phyloP scores from a whole-genome alignment of 2,797 vertebrate genomes.

The Enteromius treurensis region DNA sequence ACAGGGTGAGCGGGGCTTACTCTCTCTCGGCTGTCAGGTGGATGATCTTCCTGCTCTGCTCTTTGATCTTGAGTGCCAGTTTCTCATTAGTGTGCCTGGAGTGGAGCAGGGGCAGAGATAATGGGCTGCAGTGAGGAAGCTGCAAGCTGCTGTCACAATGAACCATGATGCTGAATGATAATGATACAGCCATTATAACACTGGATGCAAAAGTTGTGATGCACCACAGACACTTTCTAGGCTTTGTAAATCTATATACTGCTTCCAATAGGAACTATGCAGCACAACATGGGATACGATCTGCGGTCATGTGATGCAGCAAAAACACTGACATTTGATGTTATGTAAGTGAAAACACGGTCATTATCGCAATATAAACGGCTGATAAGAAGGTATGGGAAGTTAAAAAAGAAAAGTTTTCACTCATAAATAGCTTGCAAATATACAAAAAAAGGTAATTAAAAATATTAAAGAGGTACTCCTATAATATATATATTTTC shows the following conservation, averaged over 20 bases:
- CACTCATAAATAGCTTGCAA: not conserved
- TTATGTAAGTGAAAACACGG: not conserved
- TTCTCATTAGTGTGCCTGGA: constrained; percentile 78
- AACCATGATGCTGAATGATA: constrained; percentile 46
- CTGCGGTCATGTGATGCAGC: not conserved
- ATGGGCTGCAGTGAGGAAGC: constrained; percentile 31
- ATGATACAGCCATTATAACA: constrained; percentile 39
- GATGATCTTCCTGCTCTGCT: constrained; percentile 76
- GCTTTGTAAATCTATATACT: not conserved
- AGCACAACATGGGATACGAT: not conserved
- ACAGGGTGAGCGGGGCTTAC: constrained; percentile 69
- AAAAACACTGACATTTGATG: not conserved
- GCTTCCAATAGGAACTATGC: not conserved
- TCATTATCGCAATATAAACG: not conserved
- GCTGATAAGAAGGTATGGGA: not conserved
- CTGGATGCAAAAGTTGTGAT: constrained; percentile 29
- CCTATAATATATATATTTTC: not conserved
- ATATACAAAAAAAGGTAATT: not conserved
- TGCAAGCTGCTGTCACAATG: constrained; percentile 36
- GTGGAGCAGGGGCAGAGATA: constrained; percentile 35
- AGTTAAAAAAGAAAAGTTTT: not conserved
- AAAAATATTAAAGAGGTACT: not conserved
- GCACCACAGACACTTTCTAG: constrained; percentile 21
- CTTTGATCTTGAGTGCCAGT: constrained; percentile 74
- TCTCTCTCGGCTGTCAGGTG: constrained; percentile 77